Base-by-base conservation (phyloP, 2,888 invertebrate species). In the Philereme vetulata region DNA sequence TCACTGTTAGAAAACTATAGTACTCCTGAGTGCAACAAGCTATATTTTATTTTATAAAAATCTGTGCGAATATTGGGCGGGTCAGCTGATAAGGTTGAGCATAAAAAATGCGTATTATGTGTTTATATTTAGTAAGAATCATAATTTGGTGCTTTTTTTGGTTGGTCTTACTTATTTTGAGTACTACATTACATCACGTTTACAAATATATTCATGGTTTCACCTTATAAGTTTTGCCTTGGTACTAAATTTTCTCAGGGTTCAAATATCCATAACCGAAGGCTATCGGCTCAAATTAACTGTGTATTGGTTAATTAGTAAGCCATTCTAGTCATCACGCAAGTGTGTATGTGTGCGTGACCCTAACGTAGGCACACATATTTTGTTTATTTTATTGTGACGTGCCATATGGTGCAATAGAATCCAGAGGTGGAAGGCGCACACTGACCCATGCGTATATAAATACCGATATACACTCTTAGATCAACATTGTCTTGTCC, bases 401-500 rank as follows among this genome's bases (percentile, higher is more conserved):
- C 81, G 82, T 78, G 72, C 75, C 75, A 67, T 77, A 78, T 91
- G 88, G 85, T 88, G 91, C 86, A 92, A 92, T 85, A 81, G 64
- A 70, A 76, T 79, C 78, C 80, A 77, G 84, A 75, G 85, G 90
- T 90, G 90, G 90, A 82, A 90, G 87, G 85, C 81, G 78, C 65
- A 77, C 69, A 72, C 73, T 81, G 83, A 82, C 81, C 81, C 81
- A 77, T 72, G 81, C 85, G 85, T 85, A 87, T 85, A 87, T 88
- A 90, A 86, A 91, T 84, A 90, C 90, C 84, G 88, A 88, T 86
- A 84, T 80, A 80, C 82, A 78, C 72, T 79, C 75, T 84, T 85
- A 86, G 85, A 86, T 78, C 80, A 86, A 86, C 86, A 90, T 90
- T 89, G 88, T 88, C 86, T 88, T 86, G 85, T 85, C 80, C 84